Evolutionary conservation across 2,113 vertebrate genomes (phyloP).

Genomic region (Corythaeola cristata): DNA sequence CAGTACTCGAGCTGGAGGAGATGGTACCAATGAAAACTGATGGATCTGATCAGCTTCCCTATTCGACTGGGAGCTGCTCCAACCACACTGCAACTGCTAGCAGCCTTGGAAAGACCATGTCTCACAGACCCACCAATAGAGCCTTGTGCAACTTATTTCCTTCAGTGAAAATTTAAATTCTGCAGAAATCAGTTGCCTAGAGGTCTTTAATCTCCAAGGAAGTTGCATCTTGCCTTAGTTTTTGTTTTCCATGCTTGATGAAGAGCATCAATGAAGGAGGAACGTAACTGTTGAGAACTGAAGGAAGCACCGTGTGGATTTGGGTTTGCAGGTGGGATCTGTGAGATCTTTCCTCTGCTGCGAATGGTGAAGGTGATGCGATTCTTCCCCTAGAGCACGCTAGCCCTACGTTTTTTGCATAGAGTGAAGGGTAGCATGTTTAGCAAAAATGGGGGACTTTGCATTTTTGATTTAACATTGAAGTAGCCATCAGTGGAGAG

Average conservation of each 20-base stretch:
- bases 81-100: neutral
- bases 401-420: neutral
- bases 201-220: neutral
- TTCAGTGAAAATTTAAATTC: neutral
- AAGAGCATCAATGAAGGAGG: neutral
- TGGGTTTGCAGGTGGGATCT: neutral
- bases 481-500: neutral
- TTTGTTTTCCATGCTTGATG: neutral
- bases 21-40: neutral
- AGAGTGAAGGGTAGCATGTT: neutral
- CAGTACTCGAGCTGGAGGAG: neutral
- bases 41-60: neutral
- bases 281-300: neutral
- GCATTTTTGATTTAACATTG: neutral
- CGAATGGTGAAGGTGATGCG: neutral
- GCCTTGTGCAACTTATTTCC: neutral
- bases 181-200: constrained; percentile 9
- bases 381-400: neutral
- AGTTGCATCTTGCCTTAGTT: neutral
- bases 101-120: neutral
- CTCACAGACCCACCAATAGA: neutral
- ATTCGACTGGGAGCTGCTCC: neutral
- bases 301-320: neutral
- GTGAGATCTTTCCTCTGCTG: neutral
- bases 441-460: neutral